Evolutionary conservation across 2,888 invertebrate genomes (phyloP).

Genomic region (Colletes collaris): DNA sequence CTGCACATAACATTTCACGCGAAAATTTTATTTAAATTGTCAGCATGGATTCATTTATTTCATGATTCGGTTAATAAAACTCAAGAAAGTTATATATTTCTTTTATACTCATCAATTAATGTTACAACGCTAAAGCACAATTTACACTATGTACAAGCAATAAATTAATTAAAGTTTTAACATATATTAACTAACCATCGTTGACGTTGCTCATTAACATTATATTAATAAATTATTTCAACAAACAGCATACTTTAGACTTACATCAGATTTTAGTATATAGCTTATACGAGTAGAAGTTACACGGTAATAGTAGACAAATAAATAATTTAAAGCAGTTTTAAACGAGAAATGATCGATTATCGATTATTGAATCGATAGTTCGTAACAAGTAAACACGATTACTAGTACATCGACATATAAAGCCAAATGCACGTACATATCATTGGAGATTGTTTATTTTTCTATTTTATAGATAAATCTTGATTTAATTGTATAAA

Average conservation of each 20-base stretch:
- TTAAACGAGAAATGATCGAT: constrained; percentile 1
- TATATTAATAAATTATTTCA: constrained; percentile 19
- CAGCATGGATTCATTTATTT: constrained; percentile 58
- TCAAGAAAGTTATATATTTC: constrained; percentile 43
- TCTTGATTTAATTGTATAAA: constrained; percentile 22
- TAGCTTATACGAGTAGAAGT: constrained; percentile 6
- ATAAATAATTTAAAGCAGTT: constrained; percentile 2
- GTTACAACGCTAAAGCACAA: constrained; percentile 73
- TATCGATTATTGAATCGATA: neutral
- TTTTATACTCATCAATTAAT: constrained; percentile 64
- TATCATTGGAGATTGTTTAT: constrained; percentile 15
- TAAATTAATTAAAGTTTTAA: constrained; percentile 68
- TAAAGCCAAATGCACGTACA: constrained; percentile 35
- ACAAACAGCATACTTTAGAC: constrained; percentile 15
- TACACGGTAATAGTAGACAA: neutral
- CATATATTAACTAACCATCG: constrained; percentile 58
- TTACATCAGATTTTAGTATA: constrained; percentile 28
- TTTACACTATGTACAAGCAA: constrained; percentile 79
- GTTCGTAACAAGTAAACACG: neutral
- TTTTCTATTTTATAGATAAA: constrained; percentile 31
- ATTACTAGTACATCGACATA: constrained; percentile 13
- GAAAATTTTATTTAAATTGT: neutral
- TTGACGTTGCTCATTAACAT: constrained; percentile 7
- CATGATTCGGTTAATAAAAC: constrained; percentile 57
- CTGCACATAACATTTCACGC: no score